Evolutionary conservation across 2,113 vertebrate species (phyloP).

Genomic region (Balaeniceps rex): DNA sequence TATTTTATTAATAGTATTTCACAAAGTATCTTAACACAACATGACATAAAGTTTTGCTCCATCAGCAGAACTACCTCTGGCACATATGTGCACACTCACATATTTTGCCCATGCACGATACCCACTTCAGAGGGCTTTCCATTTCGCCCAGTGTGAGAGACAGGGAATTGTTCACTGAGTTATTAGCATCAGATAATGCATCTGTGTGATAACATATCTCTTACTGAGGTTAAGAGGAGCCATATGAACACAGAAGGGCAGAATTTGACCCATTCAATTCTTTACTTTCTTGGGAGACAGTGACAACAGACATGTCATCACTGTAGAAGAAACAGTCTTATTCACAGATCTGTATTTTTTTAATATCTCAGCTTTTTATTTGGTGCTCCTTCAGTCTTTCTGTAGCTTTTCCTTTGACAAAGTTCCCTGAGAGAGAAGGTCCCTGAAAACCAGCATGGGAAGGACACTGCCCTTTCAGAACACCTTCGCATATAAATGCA

Average conservation of each 20-base stretch:
- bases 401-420: not conserved
- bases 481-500: not conserved
- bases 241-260: not conserved
- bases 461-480: not conserved
- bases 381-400: not conserved
- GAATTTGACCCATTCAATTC: not conserved
- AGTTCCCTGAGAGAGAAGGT: not conserved
- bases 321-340: not conserved
- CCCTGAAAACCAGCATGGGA: not conserved
- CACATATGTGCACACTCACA: rapidly evolving
- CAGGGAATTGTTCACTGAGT: not conserved
- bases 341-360: not conserved
- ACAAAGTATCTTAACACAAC: not conserved
- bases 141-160: not conserved
- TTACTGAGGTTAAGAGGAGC: not conserved
- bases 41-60: not conserved
- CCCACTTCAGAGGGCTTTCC: not conserved
- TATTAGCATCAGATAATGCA: not conserved
- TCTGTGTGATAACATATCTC: not conserved
- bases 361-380: not conserved
- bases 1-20: not conserved
- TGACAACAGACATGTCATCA: not conserved
- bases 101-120: not conserved
- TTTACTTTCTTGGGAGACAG: not conserved
- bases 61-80: not conserved